phyloP scores from a whole-genome alignment of 2,797 vertebrate genomes.

The Lacerta bilineata region DNA sequence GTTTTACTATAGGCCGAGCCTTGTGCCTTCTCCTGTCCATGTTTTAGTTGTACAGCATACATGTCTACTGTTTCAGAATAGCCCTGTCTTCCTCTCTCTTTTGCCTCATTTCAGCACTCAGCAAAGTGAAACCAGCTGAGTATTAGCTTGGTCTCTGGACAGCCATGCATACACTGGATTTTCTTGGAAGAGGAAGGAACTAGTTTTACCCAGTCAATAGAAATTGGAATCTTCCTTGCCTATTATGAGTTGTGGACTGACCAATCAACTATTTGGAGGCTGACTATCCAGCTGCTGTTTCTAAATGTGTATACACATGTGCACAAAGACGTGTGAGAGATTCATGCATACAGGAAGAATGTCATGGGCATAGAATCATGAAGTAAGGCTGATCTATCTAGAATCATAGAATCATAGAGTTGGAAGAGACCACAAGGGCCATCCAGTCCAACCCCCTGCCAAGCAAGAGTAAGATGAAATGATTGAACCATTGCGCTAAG shows the following conservation, averaged over 20 bases:
- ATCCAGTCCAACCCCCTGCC: too few species aligned
- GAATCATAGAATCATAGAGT: too few species aligned
- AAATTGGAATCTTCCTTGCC: neutral
- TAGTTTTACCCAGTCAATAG: neutral
- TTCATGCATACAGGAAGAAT: neutral
- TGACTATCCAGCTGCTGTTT: neutral
- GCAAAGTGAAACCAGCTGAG: neutral
- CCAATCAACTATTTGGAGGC: neutral
- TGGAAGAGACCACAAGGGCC: too few species aligned
- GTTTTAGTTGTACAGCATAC: neutral
- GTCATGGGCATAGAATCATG: neutral
- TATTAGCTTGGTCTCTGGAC: neutral
- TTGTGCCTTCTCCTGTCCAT: neutral
- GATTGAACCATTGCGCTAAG: neutral
- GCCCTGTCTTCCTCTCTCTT: too few species aligned
- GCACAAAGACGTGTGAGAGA: neutral
- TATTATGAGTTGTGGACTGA: neutral
- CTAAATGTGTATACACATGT: neutral
- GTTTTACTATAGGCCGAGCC: neutral
- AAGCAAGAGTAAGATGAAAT: neutral
- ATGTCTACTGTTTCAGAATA: neutral
- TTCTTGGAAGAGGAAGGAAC: neutral
- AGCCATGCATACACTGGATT: neutral
- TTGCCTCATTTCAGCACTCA: neutral
- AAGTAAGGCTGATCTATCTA: too few species aligned